Conservation (phyloP, 2,888 invertebrate species). For the Agrotis segetum region DNA sequence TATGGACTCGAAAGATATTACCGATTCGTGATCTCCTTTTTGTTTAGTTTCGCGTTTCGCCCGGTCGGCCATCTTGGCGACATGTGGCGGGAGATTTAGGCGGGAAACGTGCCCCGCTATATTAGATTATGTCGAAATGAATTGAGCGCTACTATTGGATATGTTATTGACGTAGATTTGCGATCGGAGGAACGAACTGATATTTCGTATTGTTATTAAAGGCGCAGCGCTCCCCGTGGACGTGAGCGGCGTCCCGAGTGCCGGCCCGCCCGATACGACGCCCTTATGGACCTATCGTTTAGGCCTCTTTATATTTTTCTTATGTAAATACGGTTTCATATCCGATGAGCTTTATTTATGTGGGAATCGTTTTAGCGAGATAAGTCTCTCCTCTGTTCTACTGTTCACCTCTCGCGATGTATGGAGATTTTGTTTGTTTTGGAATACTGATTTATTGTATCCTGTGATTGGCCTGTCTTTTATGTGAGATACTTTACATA, state of each 20-base stretch:
- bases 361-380: constrained; percentile 91
- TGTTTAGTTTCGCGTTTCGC: constrained; percentile 88
- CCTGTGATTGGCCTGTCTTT: constrained; percentile 64
- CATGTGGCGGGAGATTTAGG: constrained; percentile 91
- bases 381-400: constrained; percentile 86
- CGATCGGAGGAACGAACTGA: constrained; percentile 91
- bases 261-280: constrained; percentile 80
- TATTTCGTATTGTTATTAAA: constrained; percentile 91
- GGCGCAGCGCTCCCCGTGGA: constrained; percentile 82
- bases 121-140: constrained; percentile 91
- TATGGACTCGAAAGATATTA: constrained; percentile 91
- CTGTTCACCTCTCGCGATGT: constrained; percentile 86
- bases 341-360: constrained; percentile 91
- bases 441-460: constrained; percentile 83
- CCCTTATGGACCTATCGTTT: constrained; percentile 89
- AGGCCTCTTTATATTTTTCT: constrained; percentile 91
- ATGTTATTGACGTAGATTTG: constrained; percentile 91
- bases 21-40: constrained; percentile 91
- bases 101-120: constrained; percentile 90
- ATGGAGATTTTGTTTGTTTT: constrained; percentile 84
- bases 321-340: constrained; percentile 91
- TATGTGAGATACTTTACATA: constrained; percentile 63
- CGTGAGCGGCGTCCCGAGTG: constrained; percentile 84
- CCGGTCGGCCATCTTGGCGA: constrained; percentile 90
- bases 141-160: constrained; percentile 91